These are phyloP conservation scores for Mormyrops attenuatus DNA, from an alignment of 2,797 vertebrate genomes.

Conservation along the genomic window DNA sequence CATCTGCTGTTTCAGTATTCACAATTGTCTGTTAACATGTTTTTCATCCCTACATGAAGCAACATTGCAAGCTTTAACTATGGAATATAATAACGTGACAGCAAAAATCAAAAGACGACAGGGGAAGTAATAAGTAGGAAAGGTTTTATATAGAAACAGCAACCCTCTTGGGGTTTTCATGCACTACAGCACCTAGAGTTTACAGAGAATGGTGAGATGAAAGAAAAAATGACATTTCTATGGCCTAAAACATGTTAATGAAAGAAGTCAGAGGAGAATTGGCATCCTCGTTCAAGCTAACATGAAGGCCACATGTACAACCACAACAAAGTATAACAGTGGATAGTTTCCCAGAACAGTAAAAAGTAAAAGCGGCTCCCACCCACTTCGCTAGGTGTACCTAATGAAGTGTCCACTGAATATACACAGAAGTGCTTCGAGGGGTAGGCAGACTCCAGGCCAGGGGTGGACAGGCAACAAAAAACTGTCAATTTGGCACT, in stretches of 20 bases:
- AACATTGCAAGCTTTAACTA: neutral
- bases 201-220: neutral
- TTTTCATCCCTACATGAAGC: neutral
- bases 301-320: neutral
- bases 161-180: neutral
- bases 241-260: neutral
- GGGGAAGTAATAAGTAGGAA: neutral
- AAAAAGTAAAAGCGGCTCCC: neutral
- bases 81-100: neutral
- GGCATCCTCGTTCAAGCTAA: neutral
- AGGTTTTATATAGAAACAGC: neutral
- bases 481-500: neutral
- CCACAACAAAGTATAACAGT: neutral
- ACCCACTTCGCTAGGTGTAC: neutral
- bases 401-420: neutral
- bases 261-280: neutral
- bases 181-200: neutral
- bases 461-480: neutral
- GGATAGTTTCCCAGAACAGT: neutral
- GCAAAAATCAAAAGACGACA: neutral
- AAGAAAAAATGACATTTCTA: neutral
- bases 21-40: neutral
- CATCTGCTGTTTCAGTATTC: constrained; percentile 14
- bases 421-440: neutral
- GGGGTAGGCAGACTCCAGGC: neutral